These are phyloP conservation scores for Cheilosia scutellata DNA, from an alignment of 2,888 invertebrate species.

Conservation along the genomic window DNA sequence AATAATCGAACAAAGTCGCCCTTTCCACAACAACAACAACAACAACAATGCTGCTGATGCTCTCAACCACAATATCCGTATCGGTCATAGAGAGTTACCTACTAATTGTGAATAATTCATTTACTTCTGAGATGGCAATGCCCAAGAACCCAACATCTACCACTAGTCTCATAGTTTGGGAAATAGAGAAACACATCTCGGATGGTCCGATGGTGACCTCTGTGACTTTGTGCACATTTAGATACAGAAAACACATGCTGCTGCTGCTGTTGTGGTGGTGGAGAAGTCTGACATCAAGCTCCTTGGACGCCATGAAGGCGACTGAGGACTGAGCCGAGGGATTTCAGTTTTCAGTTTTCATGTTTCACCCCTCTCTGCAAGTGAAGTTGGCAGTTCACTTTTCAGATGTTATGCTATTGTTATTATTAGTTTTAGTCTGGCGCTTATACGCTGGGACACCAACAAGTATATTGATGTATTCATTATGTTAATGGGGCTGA, in stretches of 20 bases:
- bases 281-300: constrained; percentile 4
- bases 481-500: constrained; percentile 35
- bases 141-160: background rate
- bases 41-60: background rate
- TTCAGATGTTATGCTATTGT: constrained; percentile 31
- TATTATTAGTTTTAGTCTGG: constrained; percentile 48
- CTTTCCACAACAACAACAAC: background rate
- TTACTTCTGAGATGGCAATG: constrained; percentile 35
- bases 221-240: constrained; percentile 50
- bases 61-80: background rate
- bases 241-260: background rate
- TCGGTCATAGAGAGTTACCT: constrained; percentile 31
- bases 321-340: background rate
- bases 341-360: too few species aligned
- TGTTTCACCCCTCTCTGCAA: background rate
- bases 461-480: constrained; percentile 48
- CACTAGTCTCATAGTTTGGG: constrained; percentile 6
- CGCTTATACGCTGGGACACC: constrained; percentile 5
- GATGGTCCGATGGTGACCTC: constrained; percentile 24
- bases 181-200: constrained; percentile 1
- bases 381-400: constrained; percentile 35
- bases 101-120: constrained; percentile 69
- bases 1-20: constrained; percentile 36
- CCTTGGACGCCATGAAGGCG: constrained; percentile 31
- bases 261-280: background rate